Evolutionary conservation across 2,113 vertebrate genomes (phyloP).

Genomic region (Cinclus mexicanus): DNA sequence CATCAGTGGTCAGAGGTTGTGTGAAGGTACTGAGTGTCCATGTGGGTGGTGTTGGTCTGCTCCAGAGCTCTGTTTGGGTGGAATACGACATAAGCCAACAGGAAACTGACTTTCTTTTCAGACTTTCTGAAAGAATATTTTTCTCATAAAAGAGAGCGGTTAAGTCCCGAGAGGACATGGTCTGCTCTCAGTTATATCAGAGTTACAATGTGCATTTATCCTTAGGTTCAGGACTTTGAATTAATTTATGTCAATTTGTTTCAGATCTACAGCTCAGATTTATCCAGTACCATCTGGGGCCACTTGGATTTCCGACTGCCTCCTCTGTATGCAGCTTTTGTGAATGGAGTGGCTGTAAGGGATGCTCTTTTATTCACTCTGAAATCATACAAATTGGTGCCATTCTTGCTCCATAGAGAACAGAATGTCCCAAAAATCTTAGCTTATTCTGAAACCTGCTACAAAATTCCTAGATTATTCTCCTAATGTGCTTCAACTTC

Average conservation of each 20-base stretch:
- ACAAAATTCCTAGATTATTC: neutral
- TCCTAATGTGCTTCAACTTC: neutral
- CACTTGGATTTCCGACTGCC: constrained; percentile 75
- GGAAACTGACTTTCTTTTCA: neutral
- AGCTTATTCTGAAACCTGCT: neutral
- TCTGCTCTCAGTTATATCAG: neutral
- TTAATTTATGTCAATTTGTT: constrained; percentile 37
- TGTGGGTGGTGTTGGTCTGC: neutral
- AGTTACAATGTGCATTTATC: fast-evolving
- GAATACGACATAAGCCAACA: neutral
- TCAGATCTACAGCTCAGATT: constrained; percentile 77
- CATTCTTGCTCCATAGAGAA: neutral
- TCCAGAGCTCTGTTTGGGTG: neutral
- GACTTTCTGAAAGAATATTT: neutral
- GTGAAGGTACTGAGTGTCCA: neutral
- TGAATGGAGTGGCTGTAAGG: constrained; percentile 92
- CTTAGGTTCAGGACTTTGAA: neutral
- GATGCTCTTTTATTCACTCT: constrained; percentile 14
- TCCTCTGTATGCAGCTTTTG: constrained; percentile 86
- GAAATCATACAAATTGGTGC: constrained; percentile 11
- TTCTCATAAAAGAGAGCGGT: neutral
- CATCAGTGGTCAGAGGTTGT: neutral
- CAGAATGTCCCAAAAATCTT: neutral
- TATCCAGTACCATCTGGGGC: constrained; percentile 87
- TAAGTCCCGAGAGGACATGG: neutral